Evolutionary conservation across 2,888 invertebrate genomes (phyloP).

Genomic region (Mesochorus sp.): DNA sequence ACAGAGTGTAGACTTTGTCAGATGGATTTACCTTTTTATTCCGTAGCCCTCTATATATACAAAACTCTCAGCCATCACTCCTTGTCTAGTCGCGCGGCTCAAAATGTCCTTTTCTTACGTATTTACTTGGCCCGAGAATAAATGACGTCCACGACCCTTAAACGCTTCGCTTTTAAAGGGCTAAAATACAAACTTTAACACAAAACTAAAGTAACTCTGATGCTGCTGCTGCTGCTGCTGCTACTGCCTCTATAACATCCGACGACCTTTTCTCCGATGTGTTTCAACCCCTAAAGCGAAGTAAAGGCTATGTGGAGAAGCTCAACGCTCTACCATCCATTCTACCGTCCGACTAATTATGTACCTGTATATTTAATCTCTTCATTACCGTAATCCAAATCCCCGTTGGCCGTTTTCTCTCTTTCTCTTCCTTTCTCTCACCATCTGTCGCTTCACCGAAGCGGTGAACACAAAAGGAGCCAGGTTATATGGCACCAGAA

Average conservation of each 20-base stretch:
- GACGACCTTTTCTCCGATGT: background rate
- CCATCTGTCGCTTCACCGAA: conserved; percentile 28
- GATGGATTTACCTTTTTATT: conserved; percentile 23
- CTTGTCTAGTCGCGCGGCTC: background rate
- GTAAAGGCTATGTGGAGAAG: background rate
- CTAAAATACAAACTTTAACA: conserved; percentile 30
- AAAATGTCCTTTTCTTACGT: conserved; percentile 21
- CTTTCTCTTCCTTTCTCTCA: conserved; percentile 10
- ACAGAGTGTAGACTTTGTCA: conserved; percentile 20
- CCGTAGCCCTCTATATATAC: background rate
- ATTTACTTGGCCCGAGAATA: conserved; percentile 21
- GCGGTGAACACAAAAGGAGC: background rate
- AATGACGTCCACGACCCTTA: conserved; percentile 36
- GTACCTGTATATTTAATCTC: conserved; percentile 68
- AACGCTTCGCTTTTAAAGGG: background rate
- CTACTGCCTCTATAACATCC: background rate
- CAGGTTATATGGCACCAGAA: background rate
- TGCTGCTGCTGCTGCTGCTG: too few relatives aligned
- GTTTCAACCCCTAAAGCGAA: conserved; percentile 6
- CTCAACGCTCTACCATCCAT: conserved; percentile 17
- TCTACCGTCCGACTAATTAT: conserved; percentile 58
- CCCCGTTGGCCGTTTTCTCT: conserved; percentile 22
- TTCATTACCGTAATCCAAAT: conserved; percentile 68
- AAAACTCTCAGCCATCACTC: conserved; percentile 11
- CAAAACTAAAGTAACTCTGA: conserved; percentile 19